Conservation (phyloP, 2,797 vertebrate species). For the Denticeps clupeoides region DNA sequence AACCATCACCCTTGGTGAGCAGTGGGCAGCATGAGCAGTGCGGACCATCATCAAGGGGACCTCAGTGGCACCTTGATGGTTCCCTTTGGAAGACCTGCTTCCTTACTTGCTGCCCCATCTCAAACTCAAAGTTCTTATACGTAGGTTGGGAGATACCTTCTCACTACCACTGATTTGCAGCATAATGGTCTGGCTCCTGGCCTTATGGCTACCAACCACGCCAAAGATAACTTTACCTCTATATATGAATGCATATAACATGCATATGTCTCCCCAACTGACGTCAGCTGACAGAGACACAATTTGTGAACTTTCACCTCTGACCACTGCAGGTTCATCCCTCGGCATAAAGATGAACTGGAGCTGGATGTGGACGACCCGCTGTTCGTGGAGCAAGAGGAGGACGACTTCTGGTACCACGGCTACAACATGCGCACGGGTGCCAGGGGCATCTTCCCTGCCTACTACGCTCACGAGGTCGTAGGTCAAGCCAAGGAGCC, state of each 20-base stretch:
- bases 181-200: no score
- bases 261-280: slow-evolving; percentile 4
- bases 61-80: no score
- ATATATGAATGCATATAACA: neutral
- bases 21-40: no score
- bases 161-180: no score
- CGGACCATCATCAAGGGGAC: no score
- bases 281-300: slow-evolving; percentile 3
- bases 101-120: no score
- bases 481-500: slow-evolving; percentile 73
- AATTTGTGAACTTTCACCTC: slow-evolving; percentile 22
- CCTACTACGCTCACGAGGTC: slow-evolving; percentile 91
- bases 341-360: slow-evolving; percentile 86
- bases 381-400: slow-evolving; percentile 84
- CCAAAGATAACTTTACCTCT: no score
- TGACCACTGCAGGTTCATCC: slow-evolving; percentile 76
- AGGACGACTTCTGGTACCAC: slow-evolving; percentile 94
- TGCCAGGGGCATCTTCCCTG: slow-evolving; percentile 87
- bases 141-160: no score
- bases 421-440: slow-evolving; percentile 97
- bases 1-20: no score
- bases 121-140: no score
- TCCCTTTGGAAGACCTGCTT: no score
- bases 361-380: slow-evolving; percentile 94
- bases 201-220: no score